These are phyloP conservation scores for Macrotrachela quadricornifera DNA, from an alignment of 1,140 invertebrate species.

Conservation along the genomic window DNA sequence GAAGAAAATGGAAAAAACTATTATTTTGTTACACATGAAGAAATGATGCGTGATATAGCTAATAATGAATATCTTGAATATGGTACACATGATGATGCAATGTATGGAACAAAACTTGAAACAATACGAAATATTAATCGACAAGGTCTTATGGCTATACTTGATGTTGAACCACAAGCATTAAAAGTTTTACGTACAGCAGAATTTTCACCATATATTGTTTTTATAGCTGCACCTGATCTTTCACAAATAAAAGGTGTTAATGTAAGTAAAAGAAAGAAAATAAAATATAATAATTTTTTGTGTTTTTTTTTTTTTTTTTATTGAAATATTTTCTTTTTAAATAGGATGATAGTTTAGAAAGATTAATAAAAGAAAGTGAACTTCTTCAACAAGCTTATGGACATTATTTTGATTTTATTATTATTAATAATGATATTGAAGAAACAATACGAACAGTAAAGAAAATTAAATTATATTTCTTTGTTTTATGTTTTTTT, in stretches of 20 bases:
- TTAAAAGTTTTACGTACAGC: conserved; percentile 80
- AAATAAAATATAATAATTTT: conserved; percentile 1
- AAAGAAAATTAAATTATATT: conserved; percentile 39
- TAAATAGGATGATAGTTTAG: conserved; percentile 57
- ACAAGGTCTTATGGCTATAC: conserved; percentile 79
- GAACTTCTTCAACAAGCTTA: conserved; percentile 81
- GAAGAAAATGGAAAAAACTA: conserved; percentile 96
- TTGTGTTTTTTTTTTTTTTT: too few species aligned
- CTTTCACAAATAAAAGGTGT: conserved; percentile 78
- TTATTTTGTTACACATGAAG: conserved; percentile 90
- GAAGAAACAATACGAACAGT: conserved; percentile 83
- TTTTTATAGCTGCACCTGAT: conserved; percentile 83
- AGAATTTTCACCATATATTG: conserved; percentile 82
- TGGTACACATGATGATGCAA: conserved; percentile 91
- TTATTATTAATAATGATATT: conserved; percentile 95
- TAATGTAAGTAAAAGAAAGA: conserved; percentile 1
- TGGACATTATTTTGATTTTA: conserved; percentile 90
- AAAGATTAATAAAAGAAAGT: conserved; percentile 77
- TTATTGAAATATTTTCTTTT: too few species aligned
- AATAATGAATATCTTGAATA: conserved; percentile 98
- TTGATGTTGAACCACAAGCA: conserved; percentile 79
- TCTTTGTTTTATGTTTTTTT: conserved; percentile 19
- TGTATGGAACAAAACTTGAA: conserved; percentile 96
- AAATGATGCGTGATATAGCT: conserved; percentile 96
- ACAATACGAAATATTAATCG: conserved; percentile 87